These are phyloP conservation scores for Nothobranchius furzeri DNA, from an alignment of 2,113 vertebrate genomes.

Conservation along the genomic window DNA sequence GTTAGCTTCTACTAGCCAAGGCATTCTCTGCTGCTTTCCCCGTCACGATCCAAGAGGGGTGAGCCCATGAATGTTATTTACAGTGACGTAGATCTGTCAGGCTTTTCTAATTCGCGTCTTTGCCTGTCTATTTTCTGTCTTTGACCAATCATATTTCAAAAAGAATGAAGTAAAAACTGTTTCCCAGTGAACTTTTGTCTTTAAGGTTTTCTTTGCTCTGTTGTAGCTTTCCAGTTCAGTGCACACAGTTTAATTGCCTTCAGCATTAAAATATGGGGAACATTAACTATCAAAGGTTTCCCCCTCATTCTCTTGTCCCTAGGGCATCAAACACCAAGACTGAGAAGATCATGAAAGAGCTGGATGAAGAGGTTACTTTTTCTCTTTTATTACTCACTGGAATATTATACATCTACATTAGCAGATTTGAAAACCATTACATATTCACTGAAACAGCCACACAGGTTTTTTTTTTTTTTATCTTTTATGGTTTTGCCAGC, in stretches of 20 bases:
- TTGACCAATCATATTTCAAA: too few relatives aligned
- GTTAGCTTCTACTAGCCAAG: too few relatives aligned
- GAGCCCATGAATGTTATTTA: neutral
- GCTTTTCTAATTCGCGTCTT: too few relatives aligned
- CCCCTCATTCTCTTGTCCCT: conserved; percentile 24
- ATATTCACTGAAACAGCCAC: neutral
- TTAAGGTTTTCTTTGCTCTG: neutral
- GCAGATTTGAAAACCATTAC: neutral
- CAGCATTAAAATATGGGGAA: neutral
- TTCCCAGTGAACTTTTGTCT: neutral
- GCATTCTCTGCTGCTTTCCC: too few relatives aligned
- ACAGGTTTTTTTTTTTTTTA: neutral
- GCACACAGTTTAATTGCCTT: neutral
- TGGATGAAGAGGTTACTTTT: conserved; percentile 92
- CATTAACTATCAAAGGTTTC: neutral
- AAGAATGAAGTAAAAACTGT: too few relatives aligned
- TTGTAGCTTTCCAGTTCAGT: neutral
- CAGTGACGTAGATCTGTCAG: too few relatives aligned
- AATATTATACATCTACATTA: too few relatives aligned
- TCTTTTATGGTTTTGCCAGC: neutral
- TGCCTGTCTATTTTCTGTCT: too few relatives aligned
- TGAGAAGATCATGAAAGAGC: conserved; percentile 96
- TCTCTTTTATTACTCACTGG: neutral
- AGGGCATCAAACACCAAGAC: conserved; percentile 92
- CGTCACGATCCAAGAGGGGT: too few relatives aligned